Base-by-base conservation (phyloP, 2,113 vertebrate species). In the Galemys pyrenaicus region DNA sequence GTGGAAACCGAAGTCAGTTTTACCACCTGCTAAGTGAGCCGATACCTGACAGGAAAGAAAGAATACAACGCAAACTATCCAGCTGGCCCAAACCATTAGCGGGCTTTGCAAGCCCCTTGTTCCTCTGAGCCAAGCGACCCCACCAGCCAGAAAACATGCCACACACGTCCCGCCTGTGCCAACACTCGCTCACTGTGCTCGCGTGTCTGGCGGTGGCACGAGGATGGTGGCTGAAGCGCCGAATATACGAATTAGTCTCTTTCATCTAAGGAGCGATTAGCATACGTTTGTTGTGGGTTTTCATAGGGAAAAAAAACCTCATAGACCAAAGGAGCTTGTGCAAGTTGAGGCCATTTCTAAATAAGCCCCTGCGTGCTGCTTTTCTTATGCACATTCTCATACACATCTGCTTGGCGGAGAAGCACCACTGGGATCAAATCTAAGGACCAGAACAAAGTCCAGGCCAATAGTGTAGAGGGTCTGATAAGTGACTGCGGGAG, bases 401-500 rank as follows among this genome's bases (percentile, higher is more conserved):
- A 88, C 65, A 67, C 30, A 92, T 64, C 87, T 91, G 56, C 44
- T 78, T 90, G 81, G 56, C 96, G 96, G 60, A 95, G 84, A 90
- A 82, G 30, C 5, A 64, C 32, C 44, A 10, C 0, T 0, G 75
- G 81, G 96, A 91, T 88, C 68, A 74, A 92, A 89, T 51, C 60
- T 0, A 15, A 44, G 96, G 74, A 91, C 4, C 62, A 77, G 85
- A 90, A 88, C 85, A 62, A 39, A 73, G 56, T n/a, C 35, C 79
- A 51, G 73, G 62, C 91, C 91, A 60, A 51, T 20, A 28, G 64
- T 54, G 4, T 28, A 16, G 32, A n/a, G 3, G 16, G 4, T 56
- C 80, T 90, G 96, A 95, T 96, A 96, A 96, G 85, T 71, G 71
- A 77, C 39, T 12, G 20, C 35, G 20, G 92, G 92, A 81, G 78